Base-by-base conservation (phyloP, 2,888 invertebrate genomes). In the Drosophila macrospina region DNA sequence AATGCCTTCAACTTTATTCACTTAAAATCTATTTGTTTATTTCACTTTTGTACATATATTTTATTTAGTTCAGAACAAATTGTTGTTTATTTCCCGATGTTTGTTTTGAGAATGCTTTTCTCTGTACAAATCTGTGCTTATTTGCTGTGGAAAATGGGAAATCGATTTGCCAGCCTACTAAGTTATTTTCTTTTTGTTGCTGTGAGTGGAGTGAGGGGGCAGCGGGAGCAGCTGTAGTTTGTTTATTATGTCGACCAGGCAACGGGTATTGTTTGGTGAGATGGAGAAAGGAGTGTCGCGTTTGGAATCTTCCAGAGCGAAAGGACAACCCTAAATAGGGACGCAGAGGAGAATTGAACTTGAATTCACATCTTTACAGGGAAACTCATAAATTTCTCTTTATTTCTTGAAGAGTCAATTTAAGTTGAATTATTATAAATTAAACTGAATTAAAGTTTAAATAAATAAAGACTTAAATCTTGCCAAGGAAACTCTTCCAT, bases 161-260 rank as follows among this genome's bases (percentile, higher is more conserved):
- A 68, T 78, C 74, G 74, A 74, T 74, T 78, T 48, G 20, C 0
- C 20, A 36, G 78, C 78, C 78, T 73, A 56, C 74, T 78, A 36
- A 41, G 41, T 36, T 48, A 44, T 39, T 16, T 15, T 34, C 37
- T 69, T 50, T 51, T 34, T 41, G 61, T 50, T 51, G 26, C 36
- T 24, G 16, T 34, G 8, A 1, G 6, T 7, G 24, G 13, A 13
- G 16, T 10, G 15, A 24, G 28, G 24, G 15, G 37, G 11, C 6
- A 34, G 30, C 20, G 20, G 48, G 32, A 26, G 47, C 62, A 63
- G 68, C 62, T 67, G 56, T 5, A 32, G 11, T 39, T 61, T 75
- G 74, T 74, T 75, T 78, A 78, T 75, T 78, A 41, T 55, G 78
- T 75, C 64, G 56, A 13, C 69, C 41, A 16, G 74, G 63, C 69